A percentile compares a stretch with the other conserved stretches of the same genome.
phyloP scores from a whole-genome alignment of 2,888 invertebrate species.

The Eustalomyia histrio region DNA sequence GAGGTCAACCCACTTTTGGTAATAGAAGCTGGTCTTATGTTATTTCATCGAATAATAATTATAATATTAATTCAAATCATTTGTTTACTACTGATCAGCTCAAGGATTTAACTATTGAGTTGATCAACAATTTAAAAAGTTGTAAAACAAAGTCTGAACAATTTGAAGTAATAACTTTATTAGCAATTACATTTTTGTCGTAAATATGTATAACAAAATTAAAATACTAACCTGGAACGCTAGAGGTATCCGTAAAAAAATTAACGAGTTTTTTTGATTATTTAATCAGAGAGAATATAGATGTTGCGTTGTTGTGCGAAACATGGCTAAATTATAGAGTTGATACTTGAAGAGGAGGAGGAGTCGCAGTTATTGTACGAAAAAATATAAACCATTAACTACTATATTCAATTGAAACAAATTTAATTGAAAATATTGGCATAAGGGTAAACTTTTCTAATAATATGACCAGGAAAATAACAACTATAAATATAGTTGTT shows the following conservation, averaged over 20 bases:
- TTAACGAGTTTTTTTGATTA: conserved; percentile 38
- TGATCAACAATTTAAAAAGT: conserved; percentile 12
- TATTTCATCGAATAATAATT: too few species aligned
- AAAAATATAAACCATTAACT: conserved; percentile 38
- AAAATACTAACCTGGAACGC: too few species aligned
- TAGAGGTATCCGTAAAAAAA: too few species aligned
- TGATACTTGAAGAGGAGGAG: conserved; percentile 51
- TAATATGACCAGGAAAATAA: conserved; percentile 29
- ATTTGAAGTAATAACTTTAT: conserved; percentile 13
- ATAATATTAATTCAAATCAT: too few species aligned
- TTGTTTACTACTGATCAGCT: too few species aligned
- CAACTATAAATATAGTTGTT: conserved; percentile 46
- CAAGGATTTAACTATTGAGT: too few species aligned
- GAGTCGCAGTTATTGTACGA: conserved; percentile 40
- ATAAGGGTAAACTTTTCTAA: conserved; percentile 31
- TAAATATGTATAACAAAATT: conserved; percentile 28
- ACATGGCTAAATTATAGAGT: conserved; percentile 51
- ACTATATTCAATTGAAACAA: conserved; percentile 42
- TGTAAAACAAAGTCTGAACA: conserved; percentile 16
- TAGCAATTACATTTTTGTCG: conserved; percentile 29
- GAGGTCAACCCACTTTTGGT: too few species aligned
- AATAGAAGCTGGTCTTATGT: too few species aligned
- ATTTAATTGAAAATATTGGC: too few species aligned
- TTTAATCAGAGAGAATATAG: conserved; percentile 35
- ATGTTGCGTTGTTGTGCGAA: too few species aligned